A percentile compares a stretch with the other conserved stretches of the same genome.
phyloP scores from a whole-genome alignment of 1,140 invertebrate species.

The Leguminivora glycinivorella region DNA sequence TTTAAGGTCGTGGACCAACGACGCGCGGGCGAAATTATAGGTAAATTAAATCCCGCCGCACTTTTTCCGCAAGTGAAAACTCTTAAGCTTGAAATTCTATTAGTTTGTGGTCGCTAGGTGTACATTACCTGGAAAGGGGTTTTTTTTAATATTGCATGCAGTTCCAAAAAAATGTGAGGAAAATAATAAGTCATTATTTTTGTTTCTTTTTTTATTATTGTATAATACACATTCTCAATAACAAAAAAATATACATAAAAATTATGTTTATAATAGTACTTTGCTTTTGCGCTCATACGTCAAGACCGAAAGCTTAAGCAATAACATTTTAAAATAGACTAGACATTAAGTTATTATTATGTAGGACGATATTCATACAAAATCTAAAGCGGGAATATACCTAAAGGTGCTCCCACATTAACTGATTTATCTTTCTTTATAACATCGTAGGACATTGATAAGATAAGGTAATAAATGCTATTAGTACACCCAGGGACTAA shows the following conservation, averaged over 20 bases:
- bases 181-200: background rate
- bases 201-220: background rate
- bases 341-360: background rate
- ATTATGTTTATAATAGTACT: background rate
- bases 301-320: background rate
- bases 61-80: no score
- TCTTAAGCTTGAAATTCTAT: no score
- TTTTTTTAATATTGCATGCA: no score
- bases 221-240: background rate
- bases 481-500: no score
- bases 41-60: no score
- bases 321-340: conserved; percentile 18
- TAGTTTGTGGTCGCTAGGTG: no score
- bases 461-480: no score
- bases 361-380: background rate
- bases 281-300: background rate
- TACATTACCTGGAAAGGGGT: no score
- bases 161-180: no score
- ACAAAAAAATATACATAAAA: conserved; percentile 19
- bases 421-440: background rate
- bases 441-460: background rate
- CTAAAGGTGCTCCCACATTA: background rate
- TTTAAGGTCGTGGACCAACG: no score
- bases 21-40: no score
- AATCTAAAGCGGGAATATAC: conserved; percentile 4